phyloP scores from a whole-genome alignment of 2,113 vertebrate species.

The Mionectes macconnelli region DNA sequence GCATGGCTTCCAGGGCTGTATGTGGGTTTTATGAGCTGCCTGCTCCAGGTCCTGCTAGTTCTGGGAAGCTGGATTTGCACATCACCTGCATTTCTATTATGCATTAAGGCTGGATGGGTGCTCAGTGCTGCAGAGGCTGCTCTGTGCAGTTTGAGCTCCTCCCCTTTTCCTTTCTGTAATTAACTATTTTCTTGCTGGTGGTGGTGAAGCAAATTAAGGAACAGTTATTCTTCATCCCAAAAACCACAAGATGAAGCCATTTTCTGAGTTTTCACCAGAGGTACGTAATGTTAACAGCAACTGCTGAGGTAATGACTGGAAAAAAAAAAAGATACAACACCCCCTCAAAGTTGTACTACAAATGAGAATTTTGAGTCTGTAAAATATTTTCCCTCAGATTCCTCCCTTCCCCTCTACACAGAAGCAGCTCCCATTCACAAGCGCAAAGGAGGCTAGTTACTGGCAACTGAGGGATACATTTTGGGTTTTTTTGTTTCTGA shows the following conservation, averaged over 20 bases:
- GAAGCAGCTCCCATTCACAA: not conserved
- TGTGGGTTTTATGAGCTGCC: constrained; percentile 10
- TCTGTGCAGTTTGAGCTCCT: constrained; percentile 65
- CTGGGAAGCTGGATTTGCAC: constrained; percentile 3
- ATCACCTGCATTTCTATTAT: constrained; percentile 7
- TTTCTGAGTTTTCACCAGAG: constrained; percentile 66
- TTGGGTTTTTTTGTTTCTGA: not conserved
- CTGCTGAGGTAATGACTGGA: not conserved
- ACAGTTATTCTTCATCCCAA: constrained; percentile 77
- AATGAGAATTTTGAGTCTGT: not conserved
- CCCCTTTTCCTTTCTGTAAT: constrained; percentile 72
- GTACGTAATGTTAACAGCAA: not conserved
- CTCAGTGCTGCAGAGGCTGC: constrained; percentile 41
- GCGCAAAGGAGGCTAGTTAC: not conserved
- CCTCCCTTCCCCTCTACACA: not conserved
- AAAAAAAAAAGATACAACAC: rapidly evolving
- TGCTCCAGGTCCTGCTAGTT: not conserved
- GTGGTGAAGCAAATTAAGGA: constrained; percentile 78
- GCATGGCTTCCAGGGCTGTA: not conserved
- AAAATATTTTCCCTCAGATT: not conserved
- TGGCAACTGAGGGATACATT: not conserved
- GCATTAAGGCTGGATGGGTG: not conserved
- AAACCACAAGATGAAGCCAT: constrained; percentile 76
- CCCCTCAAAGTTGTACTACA: not conserved
- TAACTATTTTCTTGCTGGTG: constrained; percentile 74